Conservation (phyloP, 2,797 vertebrate genomes). For the Pyrocephalus nanus region DNA sequence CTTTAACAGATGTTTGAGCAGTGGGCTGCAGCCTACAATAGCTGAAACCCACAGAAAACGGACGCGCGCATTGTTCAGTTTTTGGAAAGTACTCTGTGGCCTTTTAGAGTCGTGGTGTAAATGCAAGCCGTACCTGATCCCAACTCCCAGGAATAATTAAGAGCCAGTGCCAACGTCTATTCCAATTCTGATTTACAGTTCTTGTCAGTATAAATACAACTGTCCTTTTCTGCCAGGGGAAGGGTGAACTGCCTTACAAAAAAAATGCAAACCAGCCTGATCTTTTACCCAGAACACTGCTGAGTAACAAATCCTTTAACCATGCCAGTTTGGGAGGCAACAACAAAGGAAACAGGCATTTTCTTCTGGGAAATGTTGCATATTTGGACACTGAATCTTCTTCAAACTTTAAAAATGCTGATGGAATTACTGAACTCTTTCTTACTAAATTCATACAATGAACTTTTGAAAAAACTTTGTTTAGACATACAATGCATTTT, state of each 20-base stretch:
- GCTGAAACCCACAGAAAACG: conserved; percentile 16
- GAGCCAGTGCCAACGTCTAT: conserved; percentile 4
- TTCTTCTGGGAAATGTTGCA: background rate
- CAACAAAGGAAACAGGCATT: conserved; percentile 35
- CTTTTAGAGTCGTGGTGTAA: background rate
- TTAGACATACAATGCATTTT: background rate
- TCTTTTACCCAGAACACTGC: conserved; percentile 31
- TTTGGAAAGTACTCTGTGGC: conserved; percentile 31
- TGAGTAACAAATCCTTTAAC: conserved; percentile 48
- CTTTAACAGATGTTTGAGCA: conserved; percentile 56
- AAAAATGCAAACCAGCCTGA: conserved; percentile 44
- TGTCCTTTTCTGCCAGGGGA: conserved; percentile 36
- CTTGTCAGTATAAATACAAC: conserved; percentile 44
- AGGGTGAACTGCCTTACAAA: conserved; percentile 24
- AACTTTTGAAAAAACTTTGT: background rate
- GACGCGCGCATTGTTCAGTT: background rate
- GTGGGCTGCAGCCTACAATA: conserved; percentile 20
- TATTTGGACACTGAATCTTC: conserved; percentile 12
- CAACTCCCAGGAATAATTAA: conserved; percentile 25
- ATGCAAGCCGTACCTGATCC: conserved; percentile 33
- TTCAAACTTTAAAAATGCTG: conserved; percentile 6
- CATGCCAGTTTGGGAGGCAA: conserved; percentile 4
- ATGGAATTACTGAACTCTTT: background rate
- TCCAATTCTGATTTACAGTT: conserved; percentile 37
- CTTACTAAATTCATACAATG: background rate